phyloP scores from a whole-genome alignment of 2,888 invertebrate species.

The Cylloceria caligata region DNA sequence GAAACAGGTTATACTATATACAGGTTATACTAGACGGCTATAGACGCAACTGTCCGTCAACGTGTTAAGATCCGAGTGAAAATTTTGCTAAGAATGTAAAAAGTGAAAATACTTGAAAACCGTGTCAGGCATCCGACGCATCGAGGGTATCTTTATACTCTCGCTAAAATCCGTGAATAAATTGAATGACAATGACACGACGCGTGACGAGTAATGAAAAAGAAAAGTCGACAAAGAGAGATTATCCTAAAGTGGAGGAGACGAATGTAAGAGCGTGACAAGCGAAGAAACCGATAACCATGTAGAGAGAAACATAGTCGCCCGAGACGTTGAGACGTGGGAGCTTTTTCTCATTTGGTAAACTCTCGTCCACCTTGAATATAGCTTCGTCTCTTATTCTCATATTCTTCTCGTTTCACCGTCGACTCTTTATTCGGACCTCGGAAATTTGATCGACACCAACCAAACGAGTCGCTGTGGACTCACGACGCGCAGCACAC shows the following conservation, averaged over 20 bases:
- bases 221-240: background rate
- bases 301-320: background rate
- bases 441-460: constrained; percentile 84
- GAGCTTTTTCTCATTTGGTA: constrained; percentile 76
- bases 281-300: constrained; percentile 32
- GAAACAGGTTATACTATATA: no score
- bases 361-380: constrained; percentile 78
- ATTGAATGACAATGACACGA: constrained; percentile 11
- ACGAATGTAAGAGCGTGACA: constrained; percentile 22
- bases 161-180: constrained; percentile 5
- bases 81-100: no score
- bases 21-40: no score
- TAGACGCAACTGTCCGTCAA: no score
- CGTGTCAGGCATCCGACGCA: background rate
- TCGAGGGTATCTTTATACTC: background rate
- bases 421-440: constrained; percentile 45
- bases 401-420: background rate
- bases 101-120: no score
- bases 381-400: constrained; percentile 73
- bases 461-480: constrained; percentile 81
- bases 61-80: no score
- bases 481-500: constrained; percentile 67
- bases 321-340: constrained; percentile 34
- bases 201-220: constrained; percentile 17
- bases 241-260: constrained; percentile 25